Evolutionary conservation across 2,888 invertebrate species (phyloP).

Genomic region (Fissipunctia ypsillon): DNA sequence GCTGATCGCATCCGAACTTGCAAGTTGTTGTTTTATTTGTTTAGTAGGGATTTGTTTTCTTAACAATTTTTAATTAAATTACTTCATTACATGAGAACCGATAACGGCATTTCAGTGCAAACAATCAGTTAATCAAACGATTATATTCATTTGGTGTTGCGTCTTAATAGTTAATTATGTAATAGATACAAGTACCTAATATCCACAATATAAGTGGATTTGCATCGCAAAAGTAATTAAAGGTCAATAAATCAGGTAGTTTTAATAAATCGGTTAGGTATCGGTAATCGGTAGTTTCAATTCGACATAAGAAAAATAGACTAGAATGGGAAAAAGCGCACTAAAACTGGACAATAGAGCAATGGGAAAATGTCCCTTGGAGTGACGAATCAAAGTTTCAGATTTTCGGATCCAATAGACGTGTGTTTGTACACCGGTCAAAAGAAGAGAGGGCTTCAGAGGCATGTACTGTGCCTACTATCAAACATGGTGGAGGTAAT

Average conservation of each 20-base stretch:
- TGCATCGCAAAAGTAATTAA: slow-evolving; percentile 35
- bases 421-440: no score
- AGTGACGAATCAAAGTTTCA: no score
- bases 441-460: no score
- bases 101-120: slow-evolving; percentile 6
- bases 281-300: no score
- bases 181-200: slow-evolving; percentile 27
- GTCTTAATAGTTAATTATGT: slow-evolving; percentile 39
- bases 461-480: no score
- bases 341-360: no score
- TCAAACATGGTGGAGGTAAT: no score
- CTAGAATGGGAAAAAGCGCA: no score
- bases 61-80: not conserved
- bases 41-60: not conserved
- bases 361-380: no score
- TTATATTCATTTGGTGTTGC: slow-evolving; percentile 32
- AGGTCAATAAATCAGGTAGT: slow-evolving; percentile 44
- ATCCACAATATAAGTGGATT: slow-evolving; percentile 13
- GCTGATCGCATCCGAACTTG: not conserved
- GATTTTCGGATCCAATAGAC: no score
- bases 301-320: no score
- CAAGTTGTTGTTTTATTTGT: not conserved
- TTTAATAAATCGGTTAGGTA: no score
- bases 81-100: slow-evolving; percentile 10
- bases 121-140: slow-evolving; percentile 24